These are phyloP conservation scores for Spisula subtruncata DNA, from an alignment of 2,888 invertebrate genomes.

Conservation along the genomic window DNA sequence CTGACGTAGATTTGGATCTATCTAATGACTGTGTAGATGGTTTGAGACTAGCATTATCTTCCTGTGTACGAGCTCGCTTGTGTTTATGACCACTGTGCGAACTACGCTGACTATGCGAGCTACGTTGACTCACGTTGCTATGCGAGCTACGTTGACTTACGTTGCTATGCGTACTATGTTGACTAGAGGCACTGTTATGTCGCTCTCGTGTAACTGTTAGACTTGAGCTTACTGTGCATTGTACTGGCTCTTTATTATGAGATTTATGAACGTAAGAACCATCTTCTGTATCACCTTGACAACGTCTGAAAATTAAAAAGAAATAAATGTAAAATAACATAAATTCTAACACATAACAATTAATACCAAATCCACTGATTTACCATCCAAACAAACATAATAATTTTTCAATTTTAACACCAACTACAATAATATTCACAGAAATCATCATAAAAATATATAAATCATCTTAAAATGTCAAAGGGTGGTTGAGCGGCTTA, in stretches of 20 bases:
- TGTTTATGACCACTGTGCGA: constrained; percentile 35
- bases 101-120: constrained; percentile 36
- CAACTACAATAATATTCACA: no score
- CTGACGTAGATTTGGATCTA: constrained; percentile 38
- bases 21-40: constrained; percentile 30
- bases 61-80: constrained; percentile 29
- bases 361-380: no score
- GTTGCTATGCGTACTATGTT: constrained; percentile 74
- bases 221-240: background rate
- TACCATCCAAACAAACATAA: no score
- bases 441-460: no score
- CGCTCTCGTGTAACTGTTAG: constrained; percentile 55
- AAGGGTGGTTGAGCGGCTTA: no score
- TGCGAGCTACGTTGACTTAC: constrained; percentile 56
- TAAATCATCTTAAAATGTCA: no score
- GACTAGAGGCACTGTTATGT: constrained; percentile 80
- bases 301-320: constrained; percentile 4
- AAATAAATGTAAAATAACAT: no score
- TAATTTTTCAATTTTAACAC: no score
- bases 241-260: constrained; percentile 25
- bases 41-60: constrained; percentile 28
- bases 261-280: background rate
- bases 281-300: background rate
- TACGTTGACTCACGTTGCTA: constrained; percentile 49
- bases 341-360: no score